These are phyloP conservation scores for Galaxea fascicularis DNA, from an alignment of 92 coral and sea anemone genomes.

Conservation along the genomic window DNA sequence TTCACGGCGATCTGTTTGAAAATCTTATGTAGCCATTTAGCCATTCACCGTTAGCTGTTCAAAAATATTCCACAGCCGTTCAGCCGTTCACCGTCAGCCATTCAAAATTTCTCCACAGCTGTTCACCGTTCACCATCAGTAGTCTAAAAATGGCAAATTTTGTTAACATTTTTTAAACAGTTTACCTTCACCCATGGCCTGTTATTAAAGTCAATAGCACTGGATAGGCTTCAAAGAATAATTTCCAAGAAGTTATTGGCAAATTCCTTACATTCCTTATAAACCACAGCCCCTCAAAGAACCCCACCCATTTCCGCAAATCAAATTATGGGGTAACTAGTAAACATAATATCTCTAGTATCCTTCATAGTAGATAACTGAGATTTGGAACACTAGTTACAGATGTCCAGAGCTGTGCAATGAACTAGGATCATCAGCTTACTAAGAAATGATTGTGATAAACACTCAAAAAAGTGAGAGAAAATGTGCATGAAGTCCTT, in stretches of 20 bases:
- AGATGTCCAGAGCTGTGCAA: constrained; percentile 47
- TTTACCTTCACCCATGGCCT: constrained; percentile 19
- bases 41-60: too few species aligned
- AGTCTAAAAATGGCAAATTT: constrained; percentile 17
- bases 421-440: constrained; percentile 38
- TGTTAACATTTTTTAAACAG: constrained; percentile 8
- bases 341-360: constrained; percentile 24
- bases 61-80: too few species aligned
- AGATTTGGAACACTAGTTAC: constrained; percentile 43
- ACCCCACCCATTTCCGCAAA: constrained; percentile 45
- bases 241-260: constrained; percentile 28
- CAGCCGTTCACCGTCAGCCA: too few species aligned
- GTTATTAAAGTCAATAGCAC: constrained; percentile 13
- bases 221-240: constrained; percentile 16
- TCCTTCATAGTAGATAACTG: constrained; percentile 14
- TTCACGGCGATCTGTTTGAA: too few species aligned
- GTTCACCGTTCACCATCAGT: too few species aligned
- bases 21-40: too few species aligned
- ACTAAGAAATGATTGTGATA: constrained; percentile 26
- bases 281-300: constrained; percentile 39
- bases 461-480: constrained; percentile 37
- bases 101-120: too few species aligned
- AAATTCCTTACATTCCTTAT: constrained; percentile 43
- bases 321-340: constrained; percentile 34
- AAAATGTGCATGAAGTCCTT: constrained; percentile 10